A percentile compares a stretch with the other conserved stretches of the same genome.
Evolutionary conservation across 2,888 invertebrate genomes (phyloP).

Genomic region (Hartigia nigra): DNA sequence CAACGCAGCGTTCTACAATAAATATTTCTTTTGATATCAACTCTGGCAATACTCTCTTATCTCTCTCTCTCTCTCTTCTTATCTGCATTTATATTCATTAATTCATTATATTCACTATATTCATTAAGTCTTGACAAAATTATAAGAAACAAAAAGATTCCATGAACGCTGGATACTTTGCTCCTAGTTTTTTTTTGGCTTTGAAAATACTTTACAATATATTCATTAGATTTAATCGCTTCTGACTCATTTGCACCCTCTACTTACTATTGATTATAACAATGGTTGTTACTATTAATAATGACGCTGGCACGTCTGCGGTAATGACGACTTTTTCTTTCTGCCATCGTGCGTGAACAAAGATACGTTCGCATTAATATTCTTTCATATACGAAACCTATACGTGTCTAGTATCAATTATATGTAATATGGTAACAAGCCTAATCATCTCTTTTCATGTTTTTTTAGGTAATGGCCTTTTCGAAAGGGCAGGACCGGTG

Average conservation of each 20-base stretch:
- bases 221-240: background rate
- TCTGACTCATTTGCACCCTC: background rate
- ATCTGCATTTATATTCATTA: background rate
- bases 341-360: background rate
- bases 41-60: background rate
- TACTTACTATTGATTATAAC: background rate
- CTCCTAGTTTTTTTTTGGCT: background rate
- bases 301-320: background rate
- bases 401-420: background rate
- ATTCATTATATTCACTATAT: too few species aligned
- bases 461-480: conserved; percentile 64
- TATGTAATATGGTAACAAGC: background rate
- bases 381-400: background rate
- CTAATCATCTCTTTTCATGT: background rate
- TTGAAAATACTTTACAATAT: background rate
- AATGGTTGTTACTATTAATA: background rate
- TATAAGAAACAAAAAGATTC: background rate
- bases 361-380: background rate
- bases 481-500: conserved; percentile 68
- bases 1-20: background rate
- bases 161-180: background rate
- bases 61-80: background rate
- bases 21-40: background rate
- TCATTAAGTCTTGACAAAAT: too few species aligned
- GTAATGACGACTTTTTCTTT: background rate